Evolutionary conservation across 2,797 vertebrate genomes (phyloP), one percentile per base, ranked within the genome.

Genomic region (Rhynchonycteris naso): DNA sequence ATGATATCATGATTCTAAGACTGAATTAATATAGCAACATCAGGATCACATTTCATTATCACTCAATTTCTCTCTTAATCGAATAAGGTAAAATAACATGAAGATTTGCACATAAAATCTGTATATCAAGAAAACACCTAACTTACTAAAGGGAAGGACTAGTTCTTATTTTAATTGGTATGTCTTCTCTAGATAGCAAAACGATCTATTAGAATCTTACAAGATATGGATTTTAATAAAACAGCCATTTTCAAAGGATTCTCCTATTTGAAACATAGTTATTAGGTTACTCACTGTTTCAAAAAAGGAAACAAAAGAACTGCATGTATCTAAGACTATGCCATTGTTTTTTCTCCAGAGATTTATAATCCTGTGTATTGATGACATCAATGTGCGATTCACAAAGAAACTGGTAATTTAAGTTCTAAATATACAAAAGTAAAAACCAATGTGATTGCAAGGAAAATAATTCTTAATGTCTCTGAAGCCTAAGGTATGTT

Each of bases 151-250:
- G 30, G 38, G 24, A 96, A 91, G 15, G 82, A 91, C 78, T 28
- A 50, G 30, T 84, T 93, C 66, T 68, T 93, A 63, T 90, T 96
- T 96, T 97, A 96, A 94, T 96, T 96, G 94, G 80, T 82, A 80
- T 74, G n/a, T 88, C 89, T 96, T 95, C 56, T 68, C 83, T 35
- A 43, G 84, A 92, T 59, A 96, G 30, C 10, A 80, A 95, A 59
- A 56, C 94, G 84, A 83, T 93, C 68, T 94, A 95, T 90, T 80
- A 72, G 75, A 91, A 87, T 81, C 43, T 43, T 43, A 61, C 63
- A 78, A 96, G 84, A 69, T 88, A 91, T 78, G 13, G 90, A 88
- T 92, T 95, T 96, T 87, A 87, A 95, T 58, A 68, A 96, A 95
- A 90, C 63, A 78, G 16, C 3, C n/a, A 38, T 92, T 95, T 97